Conservation (phyloP, 2,888 invertebrate species). For the Unio delphinus region DNA sequence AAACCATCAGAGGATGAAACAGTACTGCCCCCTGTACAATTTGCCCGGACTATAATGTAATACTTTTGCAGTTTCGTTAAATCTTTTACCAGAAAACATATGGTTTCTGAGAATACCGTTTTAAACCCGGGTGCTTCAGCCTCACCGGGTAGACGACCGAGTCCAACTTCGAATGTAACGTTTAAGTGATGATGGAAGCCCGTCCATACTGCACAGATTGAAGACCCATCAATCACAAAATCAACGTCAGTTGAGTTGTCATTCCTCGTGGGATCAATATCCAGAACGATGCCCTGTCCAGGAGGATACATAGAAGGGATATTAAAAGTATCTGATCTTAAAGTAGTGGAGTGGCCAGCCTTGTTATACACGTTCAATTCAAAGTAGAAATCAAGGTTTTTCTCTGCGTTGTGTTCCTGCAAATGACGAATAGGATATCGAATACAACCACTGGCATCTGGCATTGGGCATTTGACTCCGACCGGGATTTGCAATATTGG, state of each 20-base stretch:
- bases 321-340: slow-evolving; percentile 8
- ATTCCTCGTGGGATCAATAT: slow-evolving; percentile 1
- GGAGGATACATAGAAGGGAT: slow-evolving; percentile 22
- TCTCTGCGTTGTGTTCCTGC: slow-evolving; percentile 13
- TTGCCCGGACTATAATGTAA: slow-evolving; percentile 14
- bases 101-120: background rate
- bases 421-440: slow-evolving; percentile 9
- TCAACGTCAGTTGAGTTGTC: slow-evolving; percentile 6
- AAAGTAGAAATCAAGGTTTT: slow-evolving; percentile 13
- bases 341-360: slow-evolving; percentile 27
- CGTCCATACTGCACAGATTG: slow-evolving; percentile 14
- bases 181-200: slow-evolving; percentile 12
- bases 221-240: slow-evolving; percentile 1
- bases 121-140: slow-evolving; percentile 8
- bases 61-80: slow-evolving; percentile 8
- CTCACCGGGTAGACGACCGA: slow-evolving; percentile 6
- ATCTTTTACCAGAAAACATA: background rate
- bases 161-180: slow-evolving; percentile 11
- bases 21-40: slow-evolving; percentile 18
- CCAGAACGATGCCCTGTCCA: slow-evolving; percentile 12
- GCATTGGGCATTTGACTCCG: too few relatives aligned
- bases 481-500: too few relatives aligned
- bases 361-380: slow-evolving; percentile 31
- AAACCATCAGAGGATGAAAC: slow-evolving; percentile 29
- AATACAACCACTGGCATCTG: slow-evolving; percentile 9